A percentile compares a stretch with the other conserved stretches of the same genome.
phyloP scores from a whole-genome alignment of 1,140 invertebrate genomes.

The Drosophila aff. region DNA sequence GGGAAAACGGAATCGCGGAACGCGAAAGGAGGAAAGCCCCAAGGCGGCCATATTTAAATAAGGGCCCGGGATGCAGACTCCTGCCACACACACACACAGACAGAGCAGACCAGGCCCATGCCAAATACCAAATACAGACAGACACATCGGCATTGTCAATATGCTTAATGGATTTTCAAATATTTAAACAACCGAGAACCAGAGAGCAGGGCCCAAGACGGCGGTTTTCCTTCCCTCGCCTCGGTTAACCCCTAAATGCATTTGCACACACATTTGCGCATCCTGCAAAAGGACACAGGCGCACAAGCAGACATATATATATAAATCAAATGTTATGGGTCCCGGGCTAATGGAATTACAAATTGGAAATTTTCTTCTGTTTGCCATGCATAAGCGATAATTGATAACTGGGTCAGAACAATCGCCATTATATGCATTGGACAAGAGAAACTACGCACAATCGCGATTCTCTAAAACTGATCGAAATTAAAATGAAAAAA shows the following conservation, averaged over 20 bases:
- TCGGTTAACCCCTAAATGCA: constrained; percentile 50
- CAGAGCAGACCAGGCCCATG: neutral
- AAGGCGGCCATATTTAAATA: constrained; percentile 62
- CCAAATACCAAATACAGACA: constrained; percentile 30
- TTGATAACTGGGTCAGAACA: constrained; percentile 52
- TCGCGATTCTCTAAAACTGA: neutral
- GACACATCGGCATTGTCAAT: constrained; percentile 76
- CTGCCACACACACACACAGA: constrained; percentile 16
- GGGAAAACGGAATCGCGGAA: constrained; percentile 4
- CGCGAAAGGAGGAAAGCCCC: constrained; percentile 19
- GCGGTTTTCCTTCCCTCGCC: constrained; percentile 34
- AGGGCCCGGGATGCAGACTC: constrained; percentile 37
- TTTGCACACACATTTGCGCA: constrained; percentile 64
- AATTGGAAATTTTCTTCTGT: constrained; percentile 48
- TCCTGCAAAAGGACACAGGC: constrained; percentile 32
- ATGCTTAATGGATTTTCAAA: constrained; percentile 84
- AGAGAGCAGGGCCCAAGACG: constrained; percentile 45
- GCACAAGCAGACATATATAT: constrained; percentile 40
- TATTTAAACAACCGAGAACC: constrained; percentile 72
- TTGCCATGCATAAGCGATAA: constrained; percentile 42
- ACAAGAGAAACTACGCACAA: constrained; percentile 11
- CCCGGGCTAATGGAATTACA: constrained; percentile 45
- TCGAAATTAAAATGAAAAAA: neutral
- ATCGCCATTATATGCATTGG: constrained; percentile 6
- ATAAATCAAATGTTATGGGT: constrained; percentile 67